Evolutionary conservation across 1,140 invertebrate species (phyloP).

Genomic region (Halotydeus destructor): DNA sequence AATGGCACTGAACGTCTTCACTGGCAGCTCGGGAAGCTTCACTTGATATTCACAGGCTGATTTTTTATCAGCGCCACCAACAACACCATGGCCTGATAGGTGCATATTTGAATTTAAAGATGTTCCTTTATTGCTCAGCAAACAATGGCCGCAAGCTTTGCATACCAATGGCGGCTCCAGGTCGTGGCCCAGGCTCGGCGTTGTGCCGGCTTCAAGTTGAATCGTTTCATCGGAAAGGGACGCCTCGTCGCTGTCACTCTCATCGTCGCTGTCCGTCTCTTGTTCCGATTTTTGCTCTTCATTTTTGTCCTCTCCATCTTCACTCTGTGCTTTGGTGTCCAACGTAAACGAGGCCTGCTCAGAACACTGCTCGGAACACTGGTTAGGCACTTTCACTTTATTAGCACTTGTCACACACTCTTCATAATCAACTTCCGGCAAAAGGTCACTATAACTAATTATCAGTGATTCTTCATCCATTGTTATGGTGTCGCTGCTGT

Average conservation of each 20-base stretch:
- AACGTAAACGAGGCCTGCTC: no score
- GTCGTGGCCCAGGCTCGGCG: no score
- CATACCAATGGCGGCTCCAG: no score
- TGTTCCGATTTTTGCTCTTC: no score
- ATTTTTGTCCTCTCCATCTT: no score
- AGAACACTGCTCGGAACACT: not conserved
- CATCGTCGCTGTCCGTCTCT: not conserved
- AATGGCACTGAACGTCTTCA: slow-evolving; percentile 6
- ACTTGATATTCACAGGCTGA: not conserved
- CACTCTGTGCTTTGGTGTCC: no score
- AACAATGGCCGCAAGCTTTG: no score
- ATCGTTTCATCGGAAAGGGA: slow-evolving; percentile 1
- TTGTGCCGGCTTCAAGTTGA: not conserved
- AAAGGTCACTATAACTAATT: slow-evolving; percentile 1
- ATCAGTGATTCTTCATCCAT: not conserved
- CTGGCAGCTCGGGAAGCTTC: slow-evolving; percentile 2
- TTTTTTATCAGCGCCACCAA: not conserved
- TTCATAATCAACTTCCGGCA: not conserved
- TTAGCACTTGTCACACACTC: not conserved
- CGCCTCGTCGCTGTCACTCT: slow-evolving; percentile 1
- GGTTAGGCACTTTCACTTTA: not conserved
- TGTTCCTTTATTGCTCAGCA: no score
- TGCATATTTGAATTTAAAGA: no score
- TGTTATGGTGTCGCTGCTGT: not conserved
- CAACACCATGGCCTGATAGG: no score